Conservation (phyloP, 1,140 invertebrate species). For the Holcopasites calliopsidis region DNA sequence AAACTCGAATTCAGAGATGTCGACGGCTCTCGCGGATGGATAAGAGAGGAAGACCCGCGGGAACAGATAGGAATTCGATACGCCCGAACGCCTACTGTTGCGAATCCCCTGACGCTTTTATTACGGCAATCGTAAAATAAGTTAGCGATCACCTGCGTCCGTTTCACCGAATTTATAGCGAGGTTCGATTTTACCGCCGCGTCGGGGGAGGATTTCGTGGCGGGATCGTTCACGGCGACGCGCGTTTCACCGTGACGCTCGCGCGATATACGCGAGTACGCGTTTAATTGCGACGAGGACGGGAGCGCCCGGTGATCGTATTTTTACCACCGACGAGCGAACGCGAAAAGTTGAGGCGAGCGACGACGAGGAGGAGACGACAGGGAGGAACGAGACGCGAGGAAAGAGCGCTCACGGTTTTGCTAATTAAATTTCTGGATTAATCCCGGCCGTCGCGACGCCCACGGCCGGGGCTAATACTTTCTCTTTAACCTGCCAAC, state of each 20-base stretch:
- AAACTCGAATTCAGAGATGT: too few species aligned
- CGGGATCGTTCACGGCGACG: neutral
- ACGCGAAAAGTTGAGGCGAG: neutral
- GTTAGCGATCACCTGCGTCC: constrained; percentile 44
- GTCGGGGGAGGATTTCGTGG: neutral
- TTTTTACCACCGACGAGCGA: neutral
- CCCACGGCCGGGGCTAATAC: constrained; percentile 24
- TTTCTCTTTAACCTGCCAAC: constrained; percentile 36
- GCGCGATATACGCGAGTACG: neutral
- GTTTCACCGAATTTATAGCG: constrained; percentile 50
- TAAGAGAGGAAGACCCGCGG: neutral
- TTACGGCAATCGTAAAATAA: constrained; percentile 57
- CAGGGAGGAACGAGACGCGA: neutral
- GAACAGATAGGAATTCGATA: neutral
- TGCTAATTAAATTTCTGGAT: constrained; percentile 54
- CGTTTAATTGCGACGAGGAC: neutral
- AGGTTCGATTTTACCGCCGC: constrained; percentile 3
- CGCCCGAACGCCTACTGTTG: neutral
- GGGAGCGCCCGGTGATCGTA: neutral
- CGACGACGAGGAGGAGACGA: neutral
- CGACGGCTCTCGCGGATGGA: too few species aligned
- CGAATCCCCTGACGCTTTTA: constrained; percentile 43
- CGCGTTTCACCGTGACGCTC: neutral
- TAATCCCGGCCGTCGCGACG: constrained; percentile 32
- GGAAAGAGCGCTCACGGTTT: constrained; percentile 29